These are phyloP conservation scores for Coelogynopora nodosa DNA, from an alignment of 2,888 invertebrate genomes.

Conservation along the genomic window DNA sequence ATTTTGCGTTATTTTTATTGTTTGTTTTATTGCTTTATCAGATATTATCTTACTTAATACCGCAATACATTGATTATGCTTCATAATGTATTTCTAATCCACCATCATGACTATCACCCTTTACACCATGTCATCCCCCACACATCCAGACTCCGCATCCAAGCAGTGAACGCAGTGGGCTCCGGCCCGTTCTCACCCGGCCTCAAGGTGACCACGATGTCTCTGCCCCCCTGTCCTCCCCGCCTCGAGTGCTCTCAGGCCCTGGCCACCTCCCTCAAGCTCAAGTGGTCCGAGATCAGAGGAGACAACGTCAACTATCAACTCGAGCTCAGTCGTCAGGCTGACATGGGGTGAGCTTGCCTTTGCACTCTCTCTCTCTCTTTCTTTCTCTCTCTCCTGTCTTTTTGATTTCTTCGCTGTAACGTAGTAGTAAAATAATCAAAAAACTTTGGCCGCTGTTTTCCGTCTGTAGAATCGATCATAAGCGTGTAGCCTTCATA, in stretches of 20 bases:
- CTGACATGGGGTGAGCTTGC: background rate
- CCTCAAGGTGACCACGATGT: constrained; percentile 71
- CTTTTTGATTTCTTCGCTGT: too few species aligned
- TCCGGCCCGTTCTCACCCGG: constrained; percentile 72
- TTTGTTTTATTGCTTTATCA: too few species aligned
- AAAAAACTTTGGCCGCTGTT: too few species aligned
- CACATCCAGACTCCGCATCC: constrained; percentile 79
- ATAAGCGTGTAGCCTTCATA: too few species aligned
- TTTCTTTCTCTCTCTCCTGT: too few species aligned
- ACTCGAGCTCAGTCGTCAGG: background rate
- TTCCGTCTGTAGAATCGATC: too few species aligned
- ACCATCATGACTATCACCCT: constrained; percentile 15
- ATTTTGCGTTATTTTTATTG: too few species aligned
- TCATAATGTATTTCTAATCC: constrained; percentile 33
- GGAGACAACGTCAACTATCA: constrained; percentile 59
- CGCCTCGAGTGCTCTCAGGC: constrained; percentile 70
- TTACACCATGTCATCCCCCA: constrained; percentile 58
- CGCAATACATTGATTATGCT: constrained; percentile 30
- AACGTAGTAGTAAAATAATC: too few species aligned
- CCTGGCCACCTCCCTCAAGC: constrained; percentile 72
- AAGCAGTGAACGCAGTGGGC: constrained; percentile 80
- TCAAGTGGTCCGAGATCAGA: constrained; percentile 77
- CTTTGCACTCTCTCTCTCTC: background rate
- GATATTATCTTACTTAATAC: too few species aligned
- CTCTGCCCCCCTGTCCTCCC: constrained; percentile 79